Base-by-base conservation (phyloP, 1,140 invertebrate genomes). In the Papilio aristodemus region DNA sequence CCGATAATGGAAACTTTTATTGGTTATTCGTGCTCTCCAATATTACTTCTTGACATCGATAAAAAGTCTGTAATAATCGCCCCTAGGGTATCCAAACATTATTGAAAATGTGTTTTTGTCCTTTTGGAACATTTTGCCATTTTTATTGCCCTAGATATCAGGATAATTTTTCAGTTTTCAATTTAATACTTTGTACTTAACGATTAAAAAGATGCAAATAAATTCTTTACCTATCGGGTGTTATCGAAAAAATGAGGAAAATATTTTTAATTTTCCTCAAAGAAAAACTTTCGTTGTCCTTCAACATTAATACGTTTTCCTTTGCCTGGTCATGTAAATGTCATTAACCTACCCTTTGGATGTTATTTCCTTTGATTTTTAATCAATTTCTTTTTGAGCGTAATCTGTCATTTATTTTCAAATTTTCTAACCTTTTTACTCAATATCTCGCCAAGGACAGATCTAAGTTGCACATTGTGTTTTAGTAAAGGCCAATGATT, bases 1-100 rank as follows among this genome's bases (percentile, higher is more conserved):
- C 57, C 77, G 76, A 85, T 80, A 82, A 79, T 79, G 77, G 78
- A 81, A 81, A 85, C 78, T 82, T 89, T 87, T 81, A 87, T 85
- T 83, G 69, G 71, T 79, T 86, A 83, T 86, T 82, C 81, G 79
- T 85, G 83, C 74, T 81, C 70, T 74, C 77, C 74, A 77, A 83
- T 78, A 82, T 80, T 82, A 77, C 83, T 80, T 76, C 74, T 79
- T 77, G 77, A 78, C 41, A 57, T 71, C 76, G 84, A 88, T 88
- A 86, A 88, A 77, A 76, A 68, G 19, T 37, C 66, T 78, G 77
- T 74, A 78, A 74, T 77, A 76, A 32, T 68, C 19, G 17, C 19
- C 17, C 17, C 3, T 54, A 54, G 46, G 46, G 46, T 54, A 25
- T 25, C 46, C 46, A 54, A 54, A 19, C 9, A 4, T 11, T 22